Evolutionary conservation across 2,113 vertebrate species (phyloP).

Genomic region (Nycticorax nycticorax): DNA sequence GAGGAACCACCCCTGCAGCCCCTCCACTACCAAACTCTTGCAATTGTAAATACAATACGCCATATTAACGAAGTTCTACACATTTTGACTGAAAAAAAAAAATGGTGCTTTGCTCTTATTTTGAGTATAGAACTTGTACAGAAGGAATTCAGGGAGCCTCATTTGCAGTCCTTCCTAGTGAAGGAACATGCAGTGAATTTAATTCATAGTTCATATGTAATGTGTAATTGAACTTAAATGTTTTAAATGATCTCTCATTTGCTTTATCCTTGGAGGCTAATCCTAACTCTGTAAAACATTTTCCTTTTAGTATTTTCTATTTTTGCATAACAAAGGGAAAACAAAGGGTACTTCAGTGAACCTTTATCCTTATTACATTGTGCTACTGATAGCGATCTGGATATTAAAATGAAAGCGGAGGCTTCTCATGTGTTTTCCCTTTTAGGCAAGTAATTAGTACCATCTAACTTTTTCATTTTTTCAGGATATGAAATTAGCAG

Average conservation of each 20-base stretch:
- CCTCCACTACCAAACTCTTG: neutral
- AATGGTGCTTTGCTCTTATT: neutral
- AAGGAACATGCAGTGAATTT: neutral
- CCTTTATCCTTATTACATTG: conserved; percentile 31
- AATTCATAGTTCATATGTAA: neutral
- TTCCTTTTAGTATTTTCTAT: neutral
- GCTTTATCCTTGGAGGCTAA: conserved; percentile 27
- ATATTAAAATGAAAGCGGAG: conserved; percentile 37
- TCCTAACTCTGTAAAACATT: conserved; percentile 8
- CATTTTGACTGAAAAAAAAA: neutral
- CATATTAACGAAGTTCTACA: neutral
- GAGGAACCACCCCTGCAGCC: neutral
- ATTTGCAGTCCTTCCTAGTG: neutral
- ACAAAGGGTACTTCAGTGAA: conserved; percentile 22
- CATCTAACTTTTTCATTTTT: conserved; percentile 1
- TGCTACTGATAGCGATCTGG: conserved; percentile 27
- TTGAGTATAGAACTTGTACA: neutral
- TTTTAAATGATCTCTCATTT: conserved; percentile 48
- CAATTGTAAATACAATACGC: rapidly evolving
- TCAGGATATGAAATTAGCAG: neutral
- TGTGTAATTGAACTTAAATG: conserved; percentile 43
- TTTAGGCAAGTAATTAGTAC: conserved; percentile 41
- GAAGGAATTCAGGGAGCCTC: neutral
- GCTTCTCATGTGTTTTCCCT: neutral
- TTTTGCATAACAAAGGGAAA: conserved; percentile 57